Base-by-base conservation (phyloP, 2,113 vertebrate genomes). In the Apodemus speciosus region DNA sequence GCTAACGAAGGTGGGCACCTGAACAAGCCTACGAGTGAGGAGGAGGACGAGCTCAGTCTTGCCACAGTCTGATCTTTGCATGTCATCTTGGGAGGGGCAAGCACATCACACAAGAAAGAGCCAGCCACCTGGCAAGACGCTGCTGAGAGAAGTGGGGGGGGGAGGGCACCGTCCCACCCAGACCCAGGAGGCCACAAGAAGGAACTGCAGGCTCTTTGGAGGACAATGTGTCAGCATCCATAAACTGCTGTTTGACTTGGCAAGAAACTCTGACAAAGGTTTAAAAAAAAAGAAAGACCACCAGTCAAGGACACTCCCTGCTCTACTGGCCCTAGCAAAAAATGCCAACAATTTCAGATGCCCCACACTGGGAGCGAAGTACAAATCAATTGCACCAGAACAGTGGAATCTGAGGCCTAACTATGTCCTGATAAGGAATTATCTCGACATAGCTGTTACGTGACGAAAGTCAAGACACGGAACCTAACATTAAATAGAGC, bases 301-400 rank as follows among this genome's bases (percentile, higher is more conserved):
- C 69, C 13, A 66, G 68, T 53, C 40, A 56, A 76, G 62, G 92
- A 64, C 58, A 79, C 25, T 88, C 27, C 94, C 81, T 71, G 32
- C 83, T 32, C 71, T 58, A 62, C 2, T 71, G 43, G 60, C 87
- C 66, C n/a, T 30, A 91, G 40, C 18, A 87, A 76, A 80, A 84
- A 81, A 88, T n/a, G 43, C 73, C 75, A 92, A 75, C 76, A 16
- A 94, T 27, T 49, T 8, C 85, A 49, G 92, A 68, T 27, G 49
- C 49, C 72, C 38, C 62, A 46, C 2, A 75, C 49, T 16, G 60
- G 43, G 49, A 69, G 30, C 9, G 56, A 46, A 46, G 25, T 11
- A 16, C 62, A 84, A 88, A 81, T 53, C 83, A 81, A 83, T 40
- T 18, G 66, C 21, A 85, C 21, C 43, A 27, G 32, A 27, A 58